These are phyloP conservation scores for Coreius guichenoti DNA, from an alignment of 2,797 vertebrate genomes.

Conservation along the genomic window DNA sequence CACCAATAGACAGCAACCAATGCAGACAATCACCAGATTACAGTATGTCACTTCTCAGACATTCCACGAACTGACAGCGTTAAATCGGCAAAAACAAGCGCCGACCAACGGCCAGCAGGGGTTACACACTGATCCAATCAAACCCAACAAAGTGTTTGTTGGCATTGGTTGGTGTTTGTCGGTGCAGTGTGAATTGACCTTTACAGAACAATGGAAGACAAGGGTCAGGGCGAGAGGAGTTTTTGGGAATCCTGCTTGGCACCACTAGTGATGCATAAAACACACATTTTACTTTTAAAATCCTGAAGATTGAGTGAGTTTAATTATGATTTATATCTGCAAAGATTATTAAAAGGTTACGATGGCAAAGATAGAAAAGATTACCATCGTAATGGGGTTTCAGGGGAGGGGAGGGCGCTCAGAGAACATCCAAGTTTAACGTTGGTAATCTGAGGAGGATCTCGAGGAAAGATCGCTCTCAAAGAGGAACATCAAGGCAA, in stretches of 20 bases:
- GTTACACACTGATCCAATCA: not conserved
- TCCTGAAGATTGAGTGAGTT: not conserved
- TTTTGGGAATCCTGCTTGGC: not conserved
- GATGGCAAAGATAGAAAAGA: conserved; percentile 45
- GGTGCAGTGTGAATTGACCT: not conserved
- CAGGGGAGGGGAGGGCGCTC: not conserved
- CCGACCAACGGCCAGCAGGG: not conserved
- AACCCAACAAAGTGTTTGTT: not conserved
- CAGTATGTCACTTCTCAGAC: too few species aligned
- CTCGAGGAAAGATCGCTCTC: conserved; percentile 10
- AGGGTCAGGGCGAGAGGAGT: not conserved
- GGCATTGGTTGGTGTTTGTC: not conserved
- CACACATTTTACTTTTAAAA: conserved; percentile 39
- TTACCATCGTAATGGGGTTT: conserved; percentile 20
- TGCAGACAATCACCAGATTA: not conserved
- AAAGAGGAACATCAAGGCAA: conserved; percentile 26
- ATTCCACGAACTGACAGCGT: too few species aligned
- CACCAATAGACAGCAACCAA: not conserved
- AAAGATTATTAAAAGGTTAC: conserved; percentile 46
- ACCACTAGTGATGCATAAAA: not conserved
- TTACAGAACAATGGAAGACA: not conserved
- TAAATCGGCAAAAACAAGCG: not conserved
- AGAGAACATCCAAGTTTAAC: conserved; percentile 11
- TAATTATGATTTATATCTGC: conserved; percentile 45
- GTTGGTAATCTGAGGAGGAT: conserved; percentile 13